These are phyloP conservation scores for Gambelia wislizenii DNA, from an alignment of 2,797 vertebrate species.

Conservation along the genomic window DNA sequence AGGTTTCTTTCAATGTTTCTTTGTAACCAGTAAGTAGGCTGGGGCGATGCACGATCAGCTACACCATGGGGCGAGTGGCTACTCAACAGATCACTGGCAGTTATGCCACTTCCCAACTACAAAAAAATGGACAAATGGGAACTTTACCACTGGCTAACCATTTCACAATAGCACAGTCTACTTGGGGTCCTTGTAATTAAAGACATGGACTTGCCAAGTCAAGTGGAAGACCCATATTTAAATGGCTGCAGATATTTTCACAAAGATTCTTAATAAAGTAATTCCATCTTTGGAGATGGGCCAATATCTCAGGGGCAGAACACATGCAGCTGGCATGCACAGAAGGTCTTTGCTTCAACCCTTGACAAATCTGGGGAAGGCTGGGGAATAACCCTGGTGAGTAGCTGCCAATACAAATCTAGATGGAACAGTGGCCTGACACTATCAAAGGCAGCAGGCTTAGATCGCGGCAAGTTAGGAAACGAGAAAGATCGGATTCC, in stretches of 20 bases:
- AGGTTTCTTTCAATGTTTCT: slow-evolving; percentile 73
- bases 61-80: not conserved
- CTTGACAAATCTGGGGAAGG: not conserved
- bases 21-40: not conserved
- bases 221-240: not conserved
- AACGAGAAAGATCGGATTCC: no score
- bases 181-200: not conserved
- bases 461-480: no score
- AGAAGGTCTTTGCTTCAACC: no score
- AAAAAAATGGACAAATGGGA: not conserved
- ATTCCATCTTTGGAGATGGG: not conserved
- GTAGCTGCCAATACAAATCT: not conserved
- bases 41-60: not conserved
- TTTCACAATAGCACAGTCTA: not conserved
- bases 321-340: not conserved
- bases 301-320: not conserved
- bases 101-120: not conserved
- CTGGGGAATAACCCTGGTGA: no score
- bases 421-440: not conserved
- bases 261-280: not conserved
- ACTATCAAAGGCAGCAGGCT: not conserved
- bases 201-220: not conserved
- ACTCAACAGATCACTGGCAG: not conserved
- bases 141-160: no score
- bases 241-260: not conserved